Evolutionary conservation across 2,797 vertebrate species (phyloP).

Genomic region (Esox masquinongy): DNA sequence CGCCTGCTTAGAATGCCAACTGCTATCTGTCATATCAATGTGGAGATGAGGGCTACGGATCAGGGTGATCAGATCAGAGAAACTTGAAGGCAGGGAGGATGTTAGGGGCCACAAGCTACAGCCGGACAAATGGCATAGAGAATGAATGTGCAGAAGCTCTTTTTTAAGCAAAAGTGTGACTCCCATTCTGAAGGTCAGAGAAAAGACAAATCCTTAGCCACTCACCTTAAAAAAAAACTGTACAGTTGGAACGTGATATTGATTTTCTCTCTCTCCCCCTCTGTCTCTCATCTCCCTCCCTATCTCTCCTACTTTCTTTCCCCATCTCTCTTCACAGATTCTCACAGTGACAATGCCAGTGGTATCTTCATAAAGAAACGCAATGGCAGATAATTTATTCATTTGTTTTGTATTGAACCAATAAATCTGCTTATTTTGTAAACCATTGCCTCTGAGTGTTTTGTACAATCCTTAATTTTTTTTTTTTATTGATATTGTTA

Average conservation of each 20-base stretch:
- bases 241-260: not conserved
- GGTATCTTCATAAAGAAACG: slow-evolving; percentile 27
- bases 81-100: no score
- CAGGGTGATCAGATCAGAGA: no score
- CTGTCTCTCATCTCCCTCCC: not conserved
- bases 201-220: no score
- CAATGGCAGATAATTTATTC: not conserved
- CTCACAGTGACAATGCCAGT: slow-evolving; percentile 33
- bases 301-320: slow-evolving; percentile 9
- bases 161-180: no score
- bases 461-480: not conserved
- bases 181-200: no score
- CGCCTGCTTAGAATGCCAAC: no score
- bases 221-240: no score
- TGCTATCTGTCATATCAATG: no score
- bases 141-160: no score
- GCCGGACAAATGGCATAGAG: no score
- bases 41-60: no score
- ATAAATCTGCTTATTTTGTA: slow-evolving; percentile 39
- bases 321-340: slow-evolving; percentile 12
- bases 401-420: not conserved
- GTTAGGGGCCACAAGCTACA: no score
- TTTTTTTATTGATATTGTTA: not conserved
- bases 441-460: not conserved
- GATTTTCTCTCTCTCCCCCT: not conserved